Evolutionary conservation across 64 coral and sea anemone genomes (phyloP).

Genomic region (Montipora cactus): DNA sequence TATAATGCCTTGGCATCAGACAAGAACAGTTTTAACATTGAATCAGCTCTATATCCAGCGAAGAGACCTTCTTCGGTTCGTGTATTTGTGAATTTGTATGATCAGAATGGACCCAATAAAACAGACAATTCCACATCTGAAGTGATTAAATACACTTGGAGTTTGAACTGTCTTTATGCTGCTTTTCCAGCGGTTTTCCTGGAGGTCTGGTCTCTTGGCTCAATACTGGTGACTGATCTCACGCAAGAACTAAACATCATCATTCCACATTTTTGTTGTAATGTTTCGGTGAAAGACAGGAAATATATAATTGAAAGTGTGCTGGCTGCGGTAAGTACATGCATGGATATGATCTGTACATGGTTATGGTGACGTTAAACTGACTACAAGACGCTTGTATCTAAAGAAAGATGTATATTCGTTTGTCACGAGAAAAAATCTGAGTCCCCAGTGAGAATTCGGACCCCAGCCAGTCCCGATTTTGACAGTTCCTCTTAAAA

Average conservation of each 20-base stretch:
- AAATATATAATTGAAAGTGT: neutral
- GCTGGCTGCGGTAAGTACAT: neutral
- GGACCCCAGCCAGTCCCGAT: too few relatives aligned
- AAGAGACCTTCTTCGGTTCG: neutral
- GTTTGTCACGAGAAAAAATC: too few relatives aligned
- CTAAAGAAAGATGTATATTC: too few relatives aligned
- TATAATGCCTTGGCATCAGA: neutral
- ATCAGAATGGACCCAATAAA: neutral
- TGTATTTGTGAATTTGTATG: neutral
- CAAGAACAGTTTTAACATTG: conserved; percentile 27
- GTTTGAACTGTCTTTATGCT: conserved; percentile 6
- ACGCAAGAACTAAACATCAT: neutral
- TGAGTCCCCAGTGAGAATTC: too few relatives aligned
- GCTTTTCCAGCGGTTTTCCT: neutral
- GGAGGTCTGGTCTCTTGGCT: neutral
- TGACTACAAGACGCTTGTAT: neutral
- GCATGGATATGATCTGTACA: neutral
- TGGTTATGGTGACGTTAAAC: neutral
- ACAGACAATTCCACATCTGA: neutral
- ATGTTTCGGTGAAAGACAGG: neutral
- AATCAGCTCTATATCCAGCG: conserved; percentile 9
- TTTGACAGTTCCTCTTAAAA: too few relatives aligned
- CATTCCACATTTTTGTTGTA: neutral
- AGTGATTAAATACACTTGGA: conserved; percentile 7
- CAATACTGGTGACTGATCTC: neutral